These are phyloP conservation scores for Xiphorhynchus erythropygius DNA, from an alignment of 2,797 vertebrate species.

Conservation along the genomic window DNA sequence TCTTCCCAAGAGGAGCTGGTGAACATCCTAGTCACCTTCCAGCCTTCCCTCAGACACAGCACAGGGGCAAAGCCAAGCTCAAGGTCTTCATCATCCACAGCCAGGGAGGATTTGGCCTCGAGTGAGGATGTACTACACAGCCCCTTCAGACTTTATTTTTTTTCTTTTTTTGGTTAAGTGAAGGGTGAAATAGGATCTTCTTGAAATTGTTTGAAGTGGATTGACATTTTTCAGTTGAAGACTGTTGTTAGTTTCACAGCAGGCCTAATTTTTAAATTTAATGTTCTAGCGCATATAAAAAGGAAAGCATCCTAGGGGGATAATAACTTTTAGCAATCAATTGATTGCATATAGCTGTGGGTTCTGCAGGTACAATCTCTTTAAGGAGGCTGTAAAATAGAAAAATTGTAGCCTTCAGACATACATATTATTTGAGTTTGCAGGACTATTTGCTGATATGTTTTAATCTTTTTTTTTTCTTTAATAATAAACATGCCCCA, in stretches of 20 bases:
- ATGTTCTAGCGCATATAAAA: constrained; percentile 62
- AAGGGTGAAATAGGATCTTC: constrained; percentile 44
- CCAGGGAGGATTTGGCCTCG: neutral
- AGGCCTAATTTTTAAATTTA: constrained; percentile 69
- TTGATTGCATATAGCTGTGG: constrained; percentile 57
- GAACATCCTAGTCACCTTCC: neutral
- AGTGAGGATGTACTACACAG: neutral
- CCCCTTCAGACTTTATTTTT: neutral
- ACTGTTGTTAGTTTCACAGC: constrained; percentile 70
- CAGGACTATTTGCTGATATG: neutral
- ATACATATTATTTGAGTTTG: neutral
- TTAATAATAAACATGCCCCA: neutral
- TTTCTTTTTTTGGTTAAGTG: neutral
- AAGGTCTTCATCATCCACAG: neutral
- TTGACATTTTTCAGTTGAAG: constrained; percentile 70
- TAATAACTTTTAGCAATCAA: constrained; percentile 77
- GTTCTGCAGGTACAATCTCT: constrained; percentile 29
- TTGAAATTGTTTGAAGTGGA: constrained; percentile 59
- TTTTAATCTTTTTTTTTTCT: neutral
- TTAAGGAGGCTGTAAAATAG: constrained; percentile 36
- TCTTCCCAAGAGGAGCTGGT: neutral
- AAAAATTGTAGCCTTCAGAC: constrained; percentile 18
- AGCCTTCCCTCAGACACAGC: neutral
- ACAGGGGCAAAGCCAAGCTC: neutral
- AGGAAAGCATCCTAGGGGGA: constrained; percentile 67